phyloP scores from a whole-genome alignment of 2,797 vertebrate genomes.

The Siniperca obscura region DNA sequence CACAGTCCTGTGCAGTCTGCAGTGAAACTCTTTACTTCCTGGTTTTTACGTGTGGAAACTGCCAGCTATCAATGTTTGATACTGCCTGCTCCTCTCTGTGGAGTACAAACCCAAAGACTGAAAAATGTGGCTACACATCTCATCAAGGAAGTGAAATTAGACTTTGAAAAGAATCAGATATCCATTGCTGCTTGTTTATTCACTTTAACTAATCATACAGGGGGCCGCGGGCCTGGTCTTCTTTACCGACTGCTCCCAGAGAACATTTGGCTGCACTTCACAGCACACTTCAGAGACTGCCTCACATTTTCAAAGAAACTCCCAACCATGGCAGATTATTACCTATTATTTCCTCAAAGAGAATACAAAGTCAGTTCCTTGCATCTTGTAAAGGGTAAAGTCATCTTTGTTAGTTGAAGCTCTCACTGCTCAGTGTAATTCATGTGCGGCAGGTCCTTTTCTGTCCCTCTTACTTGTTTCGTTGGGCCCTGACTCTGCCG shows the following conservation, averaged over 20 bases:
- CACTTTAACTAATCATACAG: conserved; percentile 47
- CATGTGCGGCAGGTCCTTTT: conserved; percentile 28
- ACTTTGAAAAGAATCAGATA: conserved; percentile 41
- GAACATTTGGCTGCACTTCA: conserved; percentile 50
- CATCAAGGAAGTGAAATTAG: conserved; percentile 50
- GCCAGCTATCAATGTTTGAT: conserved; percentile 24
- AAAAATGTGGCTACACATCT: conserved; percentile 22
- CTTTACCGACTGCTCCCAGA: conserved; percentile 27
- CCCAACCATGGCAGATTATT: conserved; percentile 45
- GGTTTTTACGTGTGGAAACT: conserved; percentile 11
- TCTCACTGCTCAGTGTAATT: conserved; percentile 25
- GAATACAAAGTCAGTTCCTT: conserved; percentile 54
- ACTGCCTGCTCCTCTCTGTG: conserved; percentile 4
- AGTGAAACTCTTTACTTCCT: conserved; percentile 25
- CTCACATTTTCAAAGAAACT: conserved; percentile 60
- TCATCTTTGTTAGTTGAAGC: conserved; percentile 40
- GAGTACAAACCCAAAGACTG: conserved; percentile 46
- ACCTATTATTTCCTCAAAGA: conserved; percentile 66
- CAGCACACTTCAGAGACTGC: conserved; percentile 51
- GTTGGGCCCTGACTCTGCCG: conserved; percentile 37
- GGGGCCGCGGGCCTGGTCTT: not conserved
- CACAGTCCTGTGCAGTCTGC: conserved; percentile 7
- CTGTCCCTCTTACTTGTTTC: conserved; percentile 64
- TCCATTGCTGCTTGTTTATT: conserved; percentile 57
- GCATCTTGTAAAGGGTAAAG: conserved; percentile 33